Percentiles rank a stretch among this genome's conserved stretches.
These are phyloP conservation scores for Tiphia femorata DNA, from an alignment of 2,888 invertebrate genomes.

Conservation along the genomic window DNA sequence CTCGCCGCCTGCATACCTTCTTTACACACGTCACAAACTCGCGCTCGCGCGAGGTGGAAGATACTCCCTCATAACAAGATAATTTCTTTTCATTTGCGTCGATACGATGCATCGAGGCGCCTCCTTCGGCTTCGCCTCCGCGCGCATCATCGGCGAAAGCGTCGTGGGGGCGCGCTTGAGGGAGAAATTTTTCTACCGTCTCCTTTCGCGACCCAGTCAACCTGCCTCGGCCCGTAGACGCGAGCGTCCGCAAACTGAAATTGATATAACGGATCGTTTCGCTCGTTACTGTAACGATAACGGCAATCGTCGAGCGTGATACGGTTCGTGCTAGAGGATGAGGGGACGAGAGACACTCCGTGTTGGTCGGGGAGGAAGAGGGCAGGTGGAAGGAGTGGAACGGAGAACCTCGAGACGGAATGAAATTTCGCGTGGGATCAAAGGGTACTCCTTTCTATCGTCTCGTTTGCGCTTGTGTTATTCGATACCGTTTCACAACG, in stretches of 20 bases:
- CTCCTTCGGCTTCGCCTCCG: slow-evolving; percentile 8
- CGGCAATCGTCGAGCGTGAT: slow-evolving; percentile 33
- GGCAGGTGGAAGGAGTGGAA: too few species aligned
- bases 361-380: too few species aligned
- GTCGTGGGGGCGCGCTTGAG: neutral
- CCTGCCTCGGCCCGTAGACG: neutral
- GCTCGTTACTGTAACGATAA: slow-evolving; percentile 43
- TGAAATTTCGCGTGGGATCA: slow-evolving; percentile 29
- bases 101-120: neutral
- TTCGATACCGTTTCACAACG: slow-evolving; percentile 21
- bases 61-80: slow-evolving; percentile 12
- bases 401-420: slow-evolving; percentile 22
- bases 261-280: slow-evolving; percentile 33
- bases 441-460: slow-evolving; percentile 18
- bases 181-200: neutral
- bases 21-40: too few species aligned
- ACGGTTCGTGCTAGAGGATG: slow-evolving; percentile 18
- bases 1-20: too few species aligned
- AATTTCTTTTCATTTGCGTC: slow-evolving; percentile 31
- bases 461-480: slow-evolving; percentile 19
- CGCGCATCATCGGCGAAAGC: too few species aligned
- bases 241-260: slow-evolving; percentile 28
- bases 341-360: neutral
- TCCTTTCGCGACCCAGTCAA: slow-evolving; percentile 17
- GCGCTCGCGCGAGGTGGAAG: too few species aligned